Conservation (phyloP, 2,888 invertebrate species). For the Macrophya annulata region DNA sequence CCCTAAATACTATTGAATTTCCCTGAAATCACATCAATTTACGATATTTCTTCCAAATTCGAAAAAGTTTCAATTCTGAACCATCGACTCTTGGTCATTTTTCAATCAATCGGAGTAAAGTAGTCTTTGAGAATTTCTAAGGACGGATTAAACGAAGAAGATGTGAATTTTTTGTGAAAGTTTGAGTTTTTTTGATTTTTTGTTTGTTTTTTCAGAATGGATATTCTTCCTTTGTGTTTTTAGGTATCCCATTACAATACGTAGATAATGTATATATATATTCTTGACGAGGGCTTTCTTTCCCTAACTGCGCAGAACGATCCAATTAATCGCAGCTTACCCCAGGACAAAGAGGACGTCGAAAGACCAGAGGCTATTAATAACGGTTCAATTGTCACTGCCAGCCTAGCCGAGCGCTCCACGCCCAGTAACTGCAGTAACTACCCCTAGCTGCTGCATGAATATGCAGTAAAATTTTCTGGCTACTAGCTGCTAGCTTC, state of each 20-base stretch:
- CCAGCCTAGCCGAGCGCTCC: conserved; percentile 19
- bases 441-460: conserved; percentile 46
- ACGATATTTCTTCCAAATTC: too few relatives aligned
- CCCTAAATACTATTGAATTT: too few relatives aligned
- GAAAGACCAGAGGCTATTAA: conserved; percentile 54
- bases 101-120: too few relatives aligned
- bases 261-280: neutral
- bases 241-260: neutral
- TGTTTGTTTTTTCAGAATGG: neutral
- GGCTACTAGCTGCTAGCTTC: neutral
- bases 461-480: conserved; percentile 48
- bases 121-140: too few relatives aligned
- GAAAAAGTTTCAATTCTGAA: too few relatives aligned
- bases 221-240: neutral
- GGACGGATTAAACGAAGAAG: too few relatives aligned
- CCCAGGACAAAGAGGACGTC: conserved; percentile 46
- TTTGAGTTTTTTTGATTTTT: neutral
- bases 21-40: too few relatives aligned
- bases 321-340: conserved; percentile 53
- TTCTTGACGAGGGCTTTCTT: neutral
- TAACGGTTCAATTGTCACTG: conserved; percentile 57
- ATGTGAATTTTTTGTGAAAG: neutral
- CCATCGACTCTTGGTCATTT: too few relatives aligned
- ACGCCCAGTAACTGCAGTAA: neutral
- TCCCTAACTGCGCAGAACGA: conserved; percentile 31